phyloP scores from a whole-genome alignment of 1,140 invertebrate genomes.

The Drosophila equinoxialis region DNA sequence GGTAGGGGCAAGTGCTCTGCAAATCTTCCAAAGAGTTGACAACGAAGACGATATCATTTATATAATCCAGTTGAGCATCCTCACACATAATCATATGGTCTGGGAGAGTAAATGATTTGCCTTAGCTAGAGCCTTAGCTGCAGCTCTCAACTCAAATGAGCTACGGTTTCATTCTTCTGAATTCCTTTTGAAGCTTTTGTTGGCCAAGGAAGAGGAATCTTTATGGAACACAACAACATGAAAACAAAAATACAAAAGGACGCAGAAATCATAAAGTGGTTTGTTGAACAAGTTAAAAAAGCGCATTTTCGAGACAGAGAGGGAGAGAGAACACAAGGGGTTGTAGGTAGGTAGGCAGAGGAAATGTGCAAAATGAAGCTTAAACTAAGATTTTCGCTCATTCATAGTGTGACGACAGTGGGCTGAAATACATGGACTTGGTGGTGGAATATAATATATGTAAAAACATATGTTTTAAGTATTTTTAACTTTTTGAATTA shows the following conservation, averaged over 20 bases:
- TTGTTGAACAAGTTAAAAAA: conserved; percentile 75
- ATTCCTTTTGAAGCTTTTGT: conserved; percentile 69
- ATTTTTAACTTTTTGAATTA: no score
- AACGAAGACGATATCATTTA: conserved; percentile 56
- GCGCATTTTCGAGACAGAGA: conserved; percentile 39
- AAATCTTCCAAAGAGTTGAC: conserved; percentile 9
- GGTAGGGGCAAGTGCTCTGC: conserved; percentile 38
- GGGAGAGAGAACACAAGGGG: conserved; percentile 19
- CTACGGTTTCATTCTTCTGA: conserved; percentile 78
- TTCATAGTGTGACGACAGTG: conserved; percentile 26
- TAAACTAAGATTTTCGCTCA: conserved; percentile 24
- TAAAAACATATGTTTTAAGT: no score
- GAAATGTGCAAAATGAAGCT: conserved; percentile 26
- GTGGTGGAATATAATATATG: no score
- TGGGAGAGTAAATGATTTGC: conserved; percentile 51
- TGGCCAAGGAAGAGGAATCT: conserved; percentile 69
- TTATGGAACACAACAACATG: conserved; percentile 66
- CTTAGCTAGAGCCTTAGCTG: conserved; percentile 14
- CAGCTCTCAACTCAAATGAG: conserved; percentile 62
- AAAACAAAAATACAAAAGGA: conserved; percentile 56
- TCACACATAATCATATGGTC: conserved; percentile 39
- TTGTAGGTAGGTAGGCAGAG: conserved; percentile 19
- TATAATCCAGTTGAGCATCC: conserved; percentile 22
- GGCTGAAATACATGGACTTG: not conserved
- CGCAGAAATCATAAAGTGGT: conserved; percentile 79